Evolutionary conservation across 2,888 invertebrate genomes (phyloP), one percentile per base, ranked within the genome.

Genomic region (Micoletzkya japonica): DNA sequence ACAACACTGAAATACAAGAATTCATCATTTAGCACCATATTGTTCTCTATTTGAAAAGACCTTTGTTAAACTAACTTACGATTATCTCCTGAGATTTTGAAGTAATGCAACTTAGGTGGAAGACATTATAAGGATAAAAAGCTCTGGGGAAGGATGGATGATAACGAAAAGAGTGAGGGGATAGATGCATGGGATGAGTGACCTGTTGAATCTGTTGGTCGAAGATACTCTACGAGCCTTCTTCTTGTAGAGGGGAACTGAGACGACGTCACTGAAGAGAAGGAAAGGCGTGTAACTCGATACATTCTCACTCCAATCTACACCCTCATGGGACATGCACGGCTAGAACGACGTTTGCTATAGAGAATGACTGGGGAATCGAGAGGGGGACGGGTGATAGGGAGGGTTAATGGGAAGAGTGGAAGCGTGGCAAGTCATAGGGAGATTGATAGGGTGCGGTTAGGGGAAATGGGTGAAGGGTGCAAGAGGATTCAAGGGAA

Each of bases 181-280:
- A 24, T 44, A 44, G 44, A 44, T 44, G 24, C 10, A 54, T 54
- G 24, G 26, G 17, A 17, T n/a, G 26, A 54, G 17, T 54, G 54
- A 66, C 64, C 64, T 66, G n/a, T 52, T 44, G 28, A 66, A 66
- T 66, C 64, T n/a, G 7, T n/a, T 54, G 28, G 54, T 24, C 4
- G 64, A 66, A 2, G 64, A 66, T 6, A 66, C 54, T 37, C 64
- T n/a, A 4, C 54, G 7, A 1, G 64, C 64, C 28, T 66, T 66
- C 64, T 66, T 66, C 64, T 66, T 66, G 54, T 66, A 66, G 36
- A 66, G 39, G 26, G 64, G 64, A 54, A 54, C 64, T 6, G 54
- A 52, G 17, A 52, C 54, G 28, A 37, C 39, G 37, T 66, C 64
- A 66, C 64, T 66, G 64, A 3, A 66, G 54, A 6, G 1, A 20